Conservation (phyloP, 2,113 vertebrate species). For the Sialia sialis region DNA sequence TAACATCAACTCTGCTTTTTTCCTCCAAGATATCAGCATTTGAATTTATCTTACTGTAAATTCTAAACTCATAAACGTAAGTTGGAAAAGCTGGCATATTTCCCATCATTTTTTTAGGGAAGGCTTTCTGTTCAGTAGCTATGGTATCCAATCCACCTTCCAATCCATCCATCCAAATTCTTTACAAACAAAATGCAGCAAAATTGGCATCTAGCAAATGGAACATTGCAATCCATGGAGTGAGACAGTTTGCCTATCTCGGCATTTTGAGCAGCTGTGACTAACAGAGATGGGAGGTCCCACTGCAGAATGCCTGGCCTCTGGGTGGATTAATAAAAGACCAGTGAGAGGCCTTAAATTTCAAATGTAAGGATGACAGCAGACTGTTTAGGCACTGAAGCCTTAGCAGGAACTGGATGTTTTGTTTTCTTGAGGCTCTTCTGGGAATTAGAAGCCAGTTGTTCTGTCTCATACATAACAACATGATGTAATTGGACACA, state of each 20-base stretch:
- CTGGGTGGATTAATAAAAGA: neutral
- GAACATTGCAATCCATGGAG: neutral
- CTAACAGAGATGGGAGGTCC: neutral
- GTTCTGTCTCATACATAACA: constrained; percentile 23
- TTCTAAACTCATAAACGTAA: neutral
- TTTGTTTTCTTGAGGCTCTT: constrained; percentile 26
- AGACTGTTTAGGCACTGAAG: neutral
- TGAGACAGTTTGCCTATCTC: neutral
- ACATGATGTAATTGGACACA: neutral
- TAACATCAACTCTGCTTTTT: neutral
- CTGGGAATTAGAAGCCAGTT: constrained; percentile 4
- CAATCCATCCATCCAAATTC: neutral
- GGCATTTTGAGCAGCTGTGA: neutral
- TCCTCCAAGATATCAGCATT: neutral
- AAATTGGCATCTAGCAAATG: neutral
- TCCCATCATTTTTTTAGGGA: neutral
- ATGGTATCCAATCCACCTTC: neutral
- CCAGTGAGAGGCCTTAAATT: neutral
- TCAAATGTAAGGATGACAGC: neutral
- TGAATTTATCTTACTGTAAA: neutral
- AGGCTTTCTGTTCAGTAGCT: neutral
- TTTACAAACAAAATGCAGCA: neutral
- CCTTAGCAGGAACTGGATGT: neutral
- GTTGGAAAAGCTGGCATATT: neutral
- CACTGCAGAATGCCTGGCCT: neutral